phyloP scores from a whole-genome alignment of 1,140 invertebrate species.

The Calephelis virginiensis region DNA sequence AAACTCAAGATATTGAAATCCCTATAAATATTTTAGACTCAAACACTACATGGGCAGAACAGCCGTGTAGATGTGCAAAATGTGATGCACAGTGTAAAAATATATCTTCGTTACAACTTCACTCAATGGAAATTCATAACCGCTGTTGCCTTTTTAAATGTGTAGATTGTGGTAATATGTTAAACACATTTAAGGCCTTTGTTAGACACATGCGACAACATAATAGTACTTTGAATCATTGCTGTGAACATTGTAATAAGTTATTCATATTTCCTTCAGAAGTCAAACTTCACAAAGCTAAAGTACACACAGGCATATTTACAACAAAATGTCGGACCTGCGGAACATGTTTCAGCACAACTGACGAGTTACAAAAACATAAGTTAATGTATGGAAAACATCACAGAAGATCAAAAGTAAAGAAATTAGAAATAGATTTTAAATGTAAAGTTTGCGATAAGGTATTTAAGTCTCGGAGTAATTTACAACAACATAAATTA shows the following conservation, averaged over 20 bases:
- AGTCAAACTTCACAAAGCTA: constrained; percentile 51
- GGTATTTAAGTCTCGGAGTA: constrained; percentile 61
- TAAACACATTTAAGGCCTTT: constrained; percentile 49
- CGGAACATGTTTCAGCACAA: constrained; percentile 48
- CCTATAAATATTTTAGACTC: constrained; percentile 29
- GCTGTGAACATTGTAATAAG: constrained; percentile 65
- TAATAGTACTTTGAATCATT: constrained; percentile 49
- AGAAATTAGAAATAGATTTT: constrained; percentile 37
- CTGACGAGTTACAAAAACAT: constrained; percentile 56
- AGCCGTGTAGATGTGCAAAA: constrained; percentile 56
- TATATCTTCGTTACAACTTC: constrained; percentile 53
- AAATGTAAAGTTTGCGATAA: constrained; percentile 62
- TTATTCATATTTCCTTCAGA: constrained; percentile 40
- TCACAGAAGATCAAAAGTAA: constrained; percentile 29
- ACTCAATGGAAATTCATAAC: constrained; percentile 61
- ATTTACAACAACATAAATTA: constrained; percentile 58
- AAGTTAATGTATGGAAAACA: constrained; percentile 44
- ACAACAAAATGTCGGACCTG: constrained; percentile 55
- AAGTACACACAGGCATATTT: constrained; percentile 39
- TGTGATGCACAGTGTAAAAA: constrained; percentile 66
- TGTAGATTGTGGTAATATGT: constrained; percentile 52
- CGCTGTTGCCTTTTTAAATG: constrained; percentile 63
- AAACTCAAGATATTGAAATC: constrained; percentile 31
- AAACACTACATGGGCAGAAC: constrained; percentile 56
- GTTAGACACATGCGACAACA: constrained; percentile 55